Conservation (phyloP, 2,113 vertebrate genomes). For the Poeciliopsis turrubarensis region DNA sequence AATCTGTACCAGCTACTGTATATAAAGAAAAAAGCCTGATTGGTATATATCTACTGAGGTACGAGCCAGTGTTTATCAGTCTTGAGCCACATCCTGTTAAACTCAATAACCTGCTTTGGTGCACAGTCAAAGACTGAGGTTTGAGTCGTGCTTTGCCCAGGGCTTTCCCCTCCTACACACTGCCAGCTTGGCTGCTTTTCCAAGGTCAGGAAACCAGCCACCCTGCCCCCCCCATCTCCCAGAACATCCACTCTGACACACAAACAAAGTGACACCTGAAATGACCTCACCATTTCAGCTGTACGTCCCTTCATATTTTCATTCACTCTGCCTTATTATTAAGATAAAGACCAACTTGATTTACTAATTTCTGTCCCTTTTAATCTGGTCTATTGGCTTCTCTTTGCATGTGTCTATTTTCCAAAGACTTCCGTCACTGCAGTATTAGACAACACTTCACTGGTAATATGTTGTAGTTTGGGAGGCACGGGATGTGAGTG, state of each 20-base stretch:
- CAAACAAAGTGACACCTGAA: slow-evolving; percentile 43
- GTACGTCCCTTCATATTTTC: slow-evolving; percentile 6
- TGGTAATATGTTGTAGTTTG: not conserved
- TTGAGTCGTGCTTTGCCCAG: slow-evolving; percentile 25
- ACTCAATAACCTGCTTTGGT: slow-evolving; percentile 32
- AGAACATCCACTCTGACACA: slow-evolving; percentile 39
- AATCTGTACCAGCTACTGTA: not conserved
- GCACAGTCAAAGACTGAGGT: slow-evolving; percentile 16
- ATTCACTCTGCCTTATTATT: slow-evolving; percentile 3
- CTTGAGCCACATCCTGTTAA: slow-evolving; percentile 42
- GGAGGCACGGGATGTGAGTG: not conserved
- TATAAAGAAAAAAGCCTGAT: not conserved
- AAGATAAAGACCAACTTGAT: slow-evolving; percentile 6
- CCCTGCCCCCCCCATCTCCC: slow-evolving; percentile 32
- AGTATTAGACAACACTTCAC: slow-evolving; percentile 1
- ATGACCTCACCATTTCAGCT: slow-evolving; percentile 29
- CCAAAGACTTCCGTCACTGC: not conserved
- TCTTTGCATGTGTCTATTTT: not conserved
- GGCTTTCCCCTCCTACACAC: slow-evolving; percentile 69
- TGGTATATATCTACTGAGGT: slow-evolving; percentile 2
- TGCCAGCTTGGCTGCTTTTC: slow-evolving; percentile 55
- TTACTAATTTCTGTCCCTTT: not conserved
- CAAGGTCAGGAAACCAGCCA: slow-evolving; percentile 54
- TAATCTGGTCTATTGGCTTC: not conserved
- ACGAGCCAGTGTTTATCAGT: not conserved